Evolutionary conservation across 2,113 vertebrate genomes (phyloP).

Genomic region (Prochilodus magdalenae): DNA sequence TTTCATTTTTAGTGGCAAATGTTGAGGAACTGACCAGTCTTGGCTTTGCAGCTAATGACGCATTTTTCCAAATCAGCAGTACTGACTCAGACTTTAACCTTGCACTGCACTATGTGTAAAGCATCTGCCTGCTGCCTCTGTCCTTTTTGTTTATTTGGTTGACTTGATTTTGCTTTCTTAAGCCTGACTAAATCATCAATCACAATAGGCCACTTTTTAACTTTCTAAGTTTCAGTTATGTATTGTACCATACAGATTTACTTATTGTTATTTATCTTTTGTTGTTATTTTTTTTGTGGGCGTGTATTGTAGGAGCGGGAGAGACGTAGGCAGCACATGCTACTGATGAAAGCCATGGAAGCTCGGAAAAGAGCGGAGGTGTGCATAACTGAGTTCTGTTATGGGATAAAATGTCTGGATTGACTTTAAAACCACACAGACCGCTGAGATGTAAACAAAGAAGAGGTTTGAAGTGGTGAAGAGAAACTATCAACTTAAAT

Average conservation of each 20-base stretch:
- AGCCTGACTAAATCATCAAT: slow-evolving; percentile 33
- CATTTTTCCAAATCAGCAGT: background rate
- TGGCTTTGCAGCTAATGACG: slow-evolving; percentile 15
- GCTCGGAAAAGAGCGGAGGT: slow-evolving; percentile 95
- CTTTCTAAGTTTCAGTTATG: background rate
- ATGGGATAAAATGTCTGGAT: too few relatives aligned
- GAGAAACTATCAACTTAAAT: too few relatives aligned
- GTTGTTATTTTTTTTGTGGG: slow-evolving; percentile 25
- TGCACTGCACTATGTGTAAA: slow-evolving; percentile 3
- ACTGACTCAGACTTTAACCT: slow-evolving; percentile 1
- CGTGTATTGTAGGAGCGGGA: slow-evolving; percentile 89
- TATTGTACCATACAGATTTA: background rate
- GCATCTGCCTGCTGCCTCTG: background rate
- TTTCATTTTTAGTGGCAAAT: slow-evolving; percentile 16
- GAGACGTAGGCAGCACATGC: slow-evolving; percentile 90
- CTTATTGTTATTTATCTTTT: slow-evolving; percentile 1
- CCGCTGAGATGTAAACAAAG: too few relatives aligned
- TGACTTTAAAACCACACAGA: too few relatives aligned
- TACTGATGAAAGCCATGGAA: slow-evolving; percentile 95
- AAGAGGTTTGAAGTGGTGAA: too few relatives aligned
- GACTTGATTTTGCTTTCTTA: slow-evolving; percentile 23
- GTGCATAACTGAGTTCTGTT: slow-evolving; percentile 47
- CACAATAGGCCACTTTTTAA: background rate
- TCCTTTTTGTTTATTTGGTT: background rate
- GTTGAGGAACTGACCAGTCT: slow-evolving; percentile 6